These are phyloP conservation scores for Cremastinae sp. DNA, from an alignment of 2,888 invertebrate species.

Conservation along the genomic window DNA sequence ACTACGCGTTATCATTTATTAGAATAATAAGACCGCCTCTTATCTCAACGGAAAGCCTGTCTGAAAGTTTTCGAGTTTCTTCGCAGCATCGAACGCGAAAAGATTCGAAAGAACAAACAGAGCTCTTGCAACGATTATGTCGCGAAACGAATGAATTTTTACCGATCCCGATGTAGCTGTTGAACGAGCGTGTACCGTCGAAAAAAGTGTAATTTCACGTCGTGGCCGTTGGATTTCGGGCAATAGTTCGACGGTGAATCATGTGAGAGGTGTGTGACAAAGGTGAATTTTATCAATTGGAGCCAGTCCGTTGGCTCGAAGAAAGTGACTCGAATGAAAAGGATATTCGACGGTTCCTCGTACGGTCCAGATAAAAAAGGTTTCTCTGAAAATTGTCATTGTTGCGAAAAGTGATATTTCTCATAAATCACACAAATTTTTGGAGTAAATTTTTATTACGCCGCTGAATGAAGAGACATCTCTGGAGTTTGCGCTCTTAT, in stretches of 20 bases:
- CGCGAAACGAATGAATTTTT: neutral
- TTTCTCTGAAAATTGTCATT: no score
- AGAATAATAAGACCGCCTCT: slow-evolving; percentile 36
- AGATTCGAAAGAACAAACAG: neutral
- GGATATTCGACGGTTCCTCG: neutral
- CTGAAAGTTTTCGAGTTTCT: slow-evolving; percentile 29
- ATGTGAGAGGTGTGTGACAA: neutral
- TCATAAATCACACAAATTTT: neutral
- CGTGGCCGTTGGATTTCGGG: slow-evolving; percentile 14
- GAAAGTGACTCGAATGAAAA: neutral
- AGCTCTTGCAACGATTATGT: neutral
- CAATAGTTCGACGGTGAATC: slow-evolving; percentile 9
- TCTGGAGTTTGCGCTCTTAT: slow-evolving; percentile 9
- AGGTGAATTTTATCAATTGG: slow-evolving; percentile 7
- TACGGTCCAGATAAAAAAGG: no score
- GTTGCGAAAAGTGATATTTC: no score
- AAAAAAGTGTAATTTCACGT: neutral
- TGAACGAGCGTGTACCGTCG: neutral
- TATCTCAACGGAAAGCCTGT: slow-evolving; percentile 26
- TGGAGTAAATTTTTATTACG: neutral
- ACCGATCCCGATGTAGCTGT: neutral
- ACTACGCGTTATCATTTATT: slow-evolving; percentile 42
- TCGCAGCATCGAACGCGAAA: neutral
- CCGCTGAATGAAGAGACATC: neutral
- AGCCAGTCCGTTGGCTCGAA: slow-evolving; percentile 5